A percentile compares a stretch with the other conserved stretches of the same genome.
phyloP scores from a whole-genome alignment of 2,888 invertebrate species.

The Hoplodrina ambigua region DNA sequence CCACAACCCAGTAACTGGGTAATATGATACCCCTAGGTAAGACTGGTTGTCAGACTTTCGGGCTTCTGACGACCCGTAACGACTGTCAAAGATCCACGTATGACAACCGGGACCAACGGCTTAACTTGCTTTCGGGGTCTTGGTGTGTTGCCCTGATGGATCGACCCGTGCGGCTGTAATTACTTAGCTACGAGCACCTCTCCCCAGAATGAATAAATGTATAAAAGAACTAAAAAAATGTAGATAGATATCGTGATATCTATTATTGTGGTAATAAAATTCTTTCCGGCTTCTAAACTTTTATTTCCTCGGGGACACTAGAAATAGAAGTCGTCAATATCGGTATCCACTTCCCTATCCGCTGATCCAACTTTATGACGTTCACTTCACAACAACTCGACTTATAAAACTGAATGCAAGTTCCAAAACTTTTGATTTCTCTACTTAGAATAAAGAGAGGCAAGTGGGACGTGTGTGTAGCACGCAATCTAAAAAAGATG shows the following conservation, averaged over 20 bases:
- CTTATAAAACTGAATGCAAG: slow-evolving; percentile 9
- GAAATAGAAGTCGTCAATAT: slow-evolving; percentile 25
- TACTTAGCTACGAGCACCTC: too few relatives aligned
- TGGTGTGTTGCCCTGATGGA: too few relatives aligned
- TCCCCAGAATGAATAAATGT: neutral
- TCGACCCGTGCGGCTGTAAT: too few relatives aligned
- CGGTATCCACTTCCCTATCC: neutral
- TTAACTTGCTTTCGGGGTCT: too few relatives aligned
- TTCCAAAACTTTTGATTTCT: slow-evolving; percentile 18
- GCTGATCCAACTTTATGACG: slow-evolving; percentile 25
- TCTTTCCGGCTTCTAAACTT: slow-evolving; percentile 22
- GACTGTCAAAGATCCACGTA: too few relatives aligned
- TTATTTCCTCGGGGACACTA: slow-evolving; percentile 33
- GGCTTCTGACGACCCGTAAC: too few relatives aligned
- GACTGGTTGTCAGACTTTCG: too few relatives aligned
- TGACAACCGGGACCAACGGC: too few relatives aligned
- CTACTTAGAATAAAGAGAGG: neutral
- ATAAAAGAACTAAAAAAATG: neutral
- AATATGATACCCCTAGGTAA: too few relatives aligned
- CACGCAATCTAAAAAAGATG: neutral
- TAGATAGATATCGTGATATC: neutral
- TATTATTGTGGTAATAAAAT: slow-evolving; percentile 1
- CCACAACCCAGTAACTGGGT: too few relatives aligned
- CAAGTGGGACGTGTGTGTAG: neutral
- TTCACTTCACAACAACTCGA: slow-evolving; percentile 19